Evolutionary conservation across 2,113 vertebrate species (phyloP).

Genomic region (Dendropsophus ebraccatus): DNA sequence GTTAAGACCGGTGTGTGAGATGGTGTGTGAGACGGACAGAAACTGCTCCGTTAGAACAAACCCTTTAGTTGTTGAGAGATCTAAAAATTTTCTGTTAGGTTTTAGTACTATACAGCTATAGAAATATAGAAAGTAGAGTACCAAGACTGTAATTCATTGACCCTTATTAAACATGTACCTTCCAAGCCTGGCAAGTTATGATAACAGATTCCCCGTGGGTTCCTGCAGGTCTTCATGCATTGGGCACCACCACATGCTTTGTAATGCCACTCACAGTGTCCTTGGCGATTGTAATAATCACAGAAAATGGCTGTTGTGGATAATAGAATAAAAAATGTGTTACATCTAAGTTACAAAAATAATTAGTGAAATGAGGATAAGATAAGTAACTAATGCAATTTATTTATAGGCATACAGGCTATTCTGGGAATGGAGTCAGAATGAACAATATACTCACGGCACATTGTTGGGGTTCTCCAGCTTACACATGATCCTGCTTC

Average conservation of each 20-base stretch:
- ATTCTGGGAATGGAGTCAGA: no score
- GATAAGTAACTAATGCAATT: neutral
- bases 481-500: slow-evolving; percentile 73
- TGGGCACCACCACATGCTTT: slow-evolving; percentile 72
- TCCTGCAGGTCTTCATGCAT: slow-evolving; percentile 75
- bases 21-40: no score
- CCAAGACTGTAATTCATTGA: neutral
- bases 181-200: slow-evolving; percentile 71
- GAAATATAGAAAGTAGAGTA: no score
- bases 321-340: neutral
- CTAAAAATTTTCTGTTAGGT: no score
- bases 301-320: slow-evolving; percentile 72
- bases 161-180: slow-evolving; percentile 63
- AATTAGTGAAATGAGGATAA: neutral
- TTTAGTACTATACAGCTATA: no score
- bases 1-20: no score
- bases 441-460: slow-evolving; percentile 72
- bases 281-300: slow-evolving; percentile 72
- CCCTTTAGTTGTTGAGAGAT: no score
- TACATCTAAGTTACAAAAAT: neutral
- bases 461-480: slow-evolving; percentile 80
- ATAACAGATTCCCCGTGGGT: slow-evolving; percentile 71
- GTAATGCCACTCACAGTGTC: slow-evolving; percentile 75
- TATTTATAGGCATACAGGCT: neutral
- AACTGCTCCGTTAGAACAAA: no score